Base-by-base conservation (phyloP, 1,140 invertebrate genomes). In the Drosophila eugracilis region DNA sequence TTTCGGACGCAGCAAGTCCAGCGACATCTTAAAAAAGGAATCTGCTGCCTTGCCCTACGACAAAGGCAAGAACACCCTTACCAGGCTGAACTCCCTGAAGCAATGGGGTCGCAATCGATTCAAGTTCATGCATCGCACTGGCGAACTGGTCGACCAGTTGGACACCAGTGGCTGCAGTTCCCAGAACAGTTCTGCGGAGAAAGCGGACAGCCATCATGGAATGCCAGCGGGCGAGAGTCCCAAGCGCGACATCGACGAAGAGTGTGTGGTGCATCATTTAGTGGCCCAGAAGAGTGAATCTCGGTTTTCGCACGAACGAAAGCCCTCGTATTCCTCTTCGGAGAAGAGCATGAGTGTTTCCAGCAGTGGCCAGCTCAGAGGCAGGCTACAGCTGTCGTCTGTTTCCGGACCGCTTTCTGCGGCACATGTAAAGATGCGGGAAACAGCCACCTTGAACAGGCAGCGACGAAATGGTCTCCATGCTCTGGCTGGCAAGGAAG, bases 61-160 rank as follows among this genome's bases (percentile, higher is more conserved):
- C 92, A 94, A 91, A 26, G 84, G 90, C 22, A 91, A 91, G 75
- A 91, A 48, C 74, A 91, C 86, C 1, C 94, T 95, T 74, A 96
- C 95, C 26, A 95, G 96, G 75, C 95, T 97, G 75, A 96, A 96
- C 91, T 95, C 94, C 9, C 91, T 97, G 34, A 96, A 96, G 89
- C 94, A 96, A 89, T 97, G 96, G 96, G 96, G 96, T 19, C 94
- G 94, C 78, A 96, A 94, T 47, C 93, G 95, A 74, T 92, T 96
- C 74, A 95, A 95, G 84, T 93, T 95, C 75, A 95, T 96, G 66
- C 94, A 94, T 67, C 94, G 95, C 54, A 94, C 92, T 12, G 80
- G 73, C 12, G 79, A 93, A 89, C 30, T 70, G 77, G 54, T 53
- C 49, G 75, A 77, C 48, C 79, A 76, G 57, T 91, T 92, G 86